These are phyloP conservation scores for Halesus radiatus DNA, from an alignment of 1,140 invertebrate genomes.

Conservation along the genomic window DNA sequence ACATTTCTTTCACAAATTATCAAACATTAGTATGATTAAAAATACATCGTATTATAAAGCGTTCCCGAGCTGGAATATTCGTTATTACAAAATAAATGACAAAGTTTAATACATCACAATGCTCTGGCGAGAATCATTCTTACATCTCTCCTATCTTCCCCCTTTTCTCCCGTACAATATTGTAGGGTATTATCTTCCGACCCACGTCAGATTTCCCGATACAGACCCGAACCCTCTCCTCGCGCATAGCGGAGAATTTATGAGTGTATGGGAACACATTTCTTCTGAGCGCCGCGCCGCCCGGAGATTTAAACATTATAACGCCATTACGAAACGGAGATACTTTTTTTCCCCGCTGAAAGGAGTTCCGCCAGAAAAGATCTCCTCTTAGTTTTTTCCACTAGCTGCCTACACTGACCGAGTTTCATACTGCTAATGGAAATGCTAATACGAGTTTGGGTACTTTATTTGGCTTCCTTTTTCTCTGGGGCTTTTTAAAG, in stretches of 20 bases:
- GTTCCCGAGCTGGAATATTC: too few species aligned
- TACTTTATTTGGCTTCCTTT: constrained; percentile 1
- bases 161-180: too few species aligned
- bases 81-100: too few species aligned
- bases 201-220: constrained; percentile 6
- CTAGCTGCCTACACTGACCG: constrained; percentile 21
- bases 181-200: constrained; percentile 2
- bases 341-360: constrained; percentile 46
- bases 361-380: constrained; percentile 19
- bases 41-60: too few species aligned
- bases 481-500: neutral
- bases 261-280: constrained; percentile 42
- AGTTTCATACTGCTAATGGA: constrained; percentile 22
- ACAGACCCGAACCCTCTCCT: neutral
- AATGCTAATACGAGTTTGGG: constrained; percentile 27
- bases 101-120: too few species aligned
- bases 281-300: constrained; percentile 25
- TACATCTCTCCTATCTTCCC: too few species aligned
- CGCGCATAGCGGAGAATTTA: constrained; percentile 44
- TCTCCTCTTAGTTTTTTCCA: constrained; percentile 14
- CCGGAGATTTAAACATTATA: constrained; percentile 52
- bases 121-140: too few species aligned
- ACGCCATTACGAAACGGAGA: constrained; percentile 46
- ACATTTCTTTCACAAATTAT: too few species aligned
- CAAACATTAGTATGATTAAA: too few species aligned